Evolutionary conservation across 2,888 invertebrate species (phyloP).

Genomic region (Encarsia formosa): DNA sequence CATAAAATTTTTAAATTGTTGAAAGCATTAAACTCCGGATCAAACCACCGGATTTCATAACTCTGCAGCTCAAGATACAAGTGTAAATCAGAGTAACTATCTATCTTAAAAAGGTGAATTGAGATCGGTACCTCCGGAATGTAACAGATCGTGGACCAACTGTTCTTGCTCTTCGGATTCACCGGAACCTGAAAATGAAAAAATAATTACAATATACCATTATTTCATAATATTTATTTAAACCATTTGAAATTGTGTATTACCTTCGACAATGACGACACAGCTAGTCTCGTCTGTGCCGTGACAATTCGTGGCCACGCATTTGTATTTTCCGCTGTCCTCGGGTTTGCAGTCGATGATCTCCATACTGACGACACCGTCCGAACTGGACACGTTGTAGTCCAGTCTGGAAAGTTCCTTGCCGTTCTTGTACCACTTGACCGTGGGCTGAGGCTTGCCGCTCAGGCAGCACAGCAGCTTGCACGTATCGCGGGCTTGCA

Average conservation of each 20-base stretch:
- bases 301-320: constrained; percentile 88
- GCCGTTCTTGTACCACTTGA: constrained; percentile 89
- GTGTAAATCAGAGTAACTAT: no score
- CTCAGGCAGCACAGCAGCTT: constrained; percentile 95
- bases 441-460: constrained; percentile 91
- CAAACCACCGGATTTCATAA: no score
- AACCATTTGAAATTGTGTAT: neutral
- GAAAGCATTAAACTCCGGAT: no score
- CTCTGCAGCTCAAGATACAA: no score
- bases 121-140: constrained; percentile 77
- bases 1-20: no score
- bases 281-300: constrained; percentile 94
- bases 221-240: neutral
- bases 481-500: constrained; percentile 94
- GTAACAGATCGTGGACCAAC: constrained; percentile 81
- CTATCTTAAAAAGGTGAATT: no score
- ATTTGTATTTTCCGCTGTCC: constrained; percentile 95
- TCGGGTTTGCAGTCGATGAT: constrained; percentile 89
- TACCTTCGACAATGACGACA: constrained; percentile 94
- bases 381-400: constrained; percentile 84
- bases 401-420: constrained; percentile 86
- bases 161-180: constrained; percentile 78
- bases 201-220: neutral
- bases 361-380: constrained; percentile 96
- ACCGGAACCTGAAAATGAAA: constrained; percentile 59